phyloP scores from a whole-genome alignment of 1,140 invertebrate species.

The Lepeophtheirus salmonis region DNA sequence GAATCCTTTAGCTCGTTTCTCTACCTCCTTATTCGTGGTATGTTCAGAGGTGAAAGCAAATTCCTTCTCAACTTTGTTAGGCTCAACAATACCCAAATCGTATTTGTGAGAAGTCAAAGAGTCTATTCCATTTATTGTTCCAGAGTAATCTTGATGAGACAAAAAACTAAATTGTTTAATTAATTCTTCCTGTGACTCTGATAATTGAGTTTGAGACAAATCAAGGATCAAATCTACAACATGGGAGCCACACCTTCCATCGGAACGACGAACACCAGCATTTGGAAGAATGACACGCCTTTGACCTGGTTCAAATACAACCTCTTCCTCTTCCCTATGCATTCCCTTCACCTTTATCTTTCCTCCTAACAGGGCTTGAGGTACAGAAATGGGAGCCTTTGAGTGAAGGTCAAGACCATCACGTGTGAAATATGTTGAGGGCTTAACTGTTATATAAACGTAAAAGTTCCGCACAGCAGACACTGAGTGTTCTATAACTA shows the following conservation, averaged over 20 bases:
- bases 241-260: constrained; percentile 1
- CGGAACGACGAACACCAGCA: background rate
- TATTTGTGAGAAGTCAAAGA: background rate
- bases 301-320: background rate
- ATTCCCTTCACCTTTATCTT: background rate
- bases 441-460: constrained; percentile 8
- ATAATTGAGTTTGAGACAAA: background rate
- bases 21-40: background rate
- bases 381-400: background rate
- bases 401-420: background rate
- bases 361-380: background rate
- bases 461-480: background rate
- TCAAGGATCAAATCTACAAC: background rate
- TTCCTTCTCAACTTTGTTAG: background rate
- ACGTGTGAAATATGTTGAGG: background rate
- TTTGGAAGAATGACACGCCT: background rate
- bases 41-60: background rate
- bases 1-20: background rate
- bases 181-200: background rate
- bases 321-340: background rate
- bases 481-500: background rate
- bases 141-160: background rate
- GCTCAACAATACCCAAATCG: background rate
- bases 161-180: background rate
- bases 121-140: constrained; percentile 4